Conservation (phyloP, 2,888 invertebrate genomes). For the Plusia festucae region DNA sequence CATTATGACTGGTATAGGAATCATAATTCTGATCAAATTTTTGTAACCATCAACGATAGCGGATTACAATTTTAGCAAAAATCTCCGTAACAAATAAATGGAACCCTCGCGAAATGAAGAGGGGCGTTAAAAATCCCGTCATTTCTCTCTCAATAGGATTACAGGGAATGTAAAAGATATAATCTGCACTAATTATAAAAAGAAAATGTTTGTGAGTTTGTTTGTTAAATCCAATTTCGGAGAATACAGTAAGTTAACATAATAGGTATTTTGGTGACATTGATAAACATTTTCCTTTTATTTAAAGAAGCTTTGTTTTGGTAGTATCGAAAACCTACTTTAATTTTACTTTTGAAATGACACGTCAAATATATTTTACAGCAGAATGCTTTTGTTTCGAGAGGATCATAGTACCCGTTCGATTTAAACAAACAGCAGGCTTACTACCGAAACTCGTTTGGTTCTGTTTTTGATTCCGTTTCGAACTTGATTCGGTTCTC, state of each 20-base stretch:
- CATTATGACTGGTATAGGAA: background rate
- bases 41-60: background rate
- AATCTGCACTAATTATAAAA: slow-evolving; percentile 12
- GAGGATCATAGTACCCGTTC: no score
- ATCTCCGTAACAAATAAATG: slow-evolving; percentile 26
- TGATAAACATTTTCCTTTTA: no score
- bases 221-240: background rate
- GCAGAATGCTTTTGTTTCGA: no score
- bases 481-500: no score
- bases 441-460: no score
- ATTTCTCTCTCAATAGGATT: slow-evolving; percentile 51
- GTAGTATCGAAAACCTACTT: no score
- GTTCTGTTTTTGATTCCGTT: no score
- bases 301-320: no score
- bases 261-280: background rate
- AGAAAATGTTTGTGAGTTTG: slow-evolving; percentile 4
- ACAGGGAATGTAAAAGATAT: slow-evolving; percentile 45
- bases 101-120: slow-evolving; percentile 32
- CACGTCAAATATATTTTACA: no score
- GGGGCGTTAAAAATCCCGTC: slow-evolving; percentile 48
- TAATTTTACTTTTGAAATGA: no score
- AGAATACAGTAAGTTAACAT: background rate
- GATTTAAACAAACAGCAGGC: no score
- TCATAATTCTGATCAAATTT: background rate
- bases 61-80: slow-evolving; percentile 16